phyloP scores from a whole-genome alignment of 2,888 invertebrate species.

The Limnephilus lunatus region DNA sequence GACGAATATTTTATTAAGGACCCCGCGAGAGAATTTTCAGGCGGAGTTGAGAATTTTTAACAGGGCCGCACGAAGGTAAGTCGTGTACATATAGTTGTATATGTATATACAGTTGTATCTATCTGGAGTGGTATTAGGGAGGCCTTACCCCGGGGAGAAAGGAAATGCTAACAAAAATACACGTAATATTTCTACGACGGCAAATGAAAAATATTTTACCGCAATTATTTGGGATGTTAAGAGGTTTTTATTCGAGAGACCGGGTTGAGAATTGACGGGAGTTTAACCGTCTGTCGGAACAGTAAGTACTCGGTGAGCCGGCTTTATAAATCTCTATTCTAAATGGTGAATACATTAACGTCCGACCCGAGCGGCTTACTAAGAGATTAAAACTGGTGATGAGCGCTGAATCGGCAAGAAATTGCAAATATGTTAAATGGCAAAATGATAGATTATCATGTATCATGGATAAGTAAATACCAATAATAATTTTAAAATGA shows the following conservation, averaged over 20 bases:
- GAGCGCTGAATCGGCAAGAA: neutral
- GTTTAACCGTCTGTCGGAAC: constrained; percentile 15
- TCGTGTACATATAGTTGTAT: too few species aligned
- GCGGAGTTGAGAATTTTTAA: constrained; percentile 37
- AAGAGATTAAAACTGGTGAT: constrained; percentile 15
- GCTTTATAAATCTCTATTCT: constrained; percentile 56
- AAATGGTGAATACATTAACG: constrained; percentile 49
- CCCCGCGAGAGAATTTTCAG: constrained; percentile 51
- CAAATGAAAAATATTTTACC: constrained; percentile 52
- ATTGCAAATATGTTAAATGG: neutral
- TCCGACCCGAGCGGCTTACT: constrained; percentile 43
- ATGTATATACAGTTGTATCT: neutral
- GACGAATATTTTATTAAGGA: constrained; percentile 57
- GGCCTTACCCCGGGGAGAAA: neutral
- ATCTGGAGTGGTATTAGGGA: neutral
- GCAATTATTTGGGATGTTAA: constrained; percentile 51
- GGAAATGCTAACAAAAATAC: constrained; percentile 48
- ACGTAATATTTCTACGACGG: constrained; percentile 34
- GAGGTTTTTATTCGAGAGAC: constrained; percentile 32
- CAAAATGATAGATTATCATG: too few species aligned
- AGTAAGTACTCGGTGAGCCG: neutral
- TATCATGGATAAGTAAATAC: neutral
- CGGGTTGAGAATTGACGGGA: constrained; percentile 40
- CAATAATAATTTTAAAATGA: neutral
- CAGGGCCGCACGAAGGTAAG: constrained; percentile 40